Evolutionary conservation across 2,888 invertebrate species (phyloP).

Genomic region (Allophyes oxyacanthae): DNA sequence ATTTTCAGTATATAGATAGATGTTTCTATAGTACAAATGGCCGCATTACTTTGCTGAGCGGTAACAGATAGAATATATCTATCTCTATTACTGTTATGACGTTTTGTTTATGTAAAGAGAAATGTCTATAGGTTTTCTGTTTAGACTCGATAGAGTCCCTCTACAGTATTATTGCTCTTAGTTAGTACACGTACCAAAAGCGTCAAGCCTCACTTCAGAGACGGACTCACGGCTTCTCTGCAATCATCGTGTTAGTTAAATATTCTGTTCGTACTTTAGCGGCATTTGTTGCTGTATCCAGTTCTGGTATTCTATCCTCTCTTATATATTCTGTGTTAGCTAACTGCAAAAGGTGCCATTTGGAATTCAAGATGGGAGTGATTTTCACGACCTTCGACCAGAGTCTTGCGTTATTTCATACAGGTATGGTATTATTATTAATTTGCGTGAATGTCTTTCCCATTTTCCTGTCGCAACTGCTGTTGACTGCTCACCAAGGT

Average conservation of each 20-base stretch:
- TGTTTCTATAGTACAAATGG: too few relatives aligned
- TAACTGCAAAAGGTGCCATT: slow-evolving; percentile 38
- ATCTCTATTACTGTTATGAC: too few relatives aligned
- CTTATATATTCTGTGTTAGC: slow-evolving; percentile 50
- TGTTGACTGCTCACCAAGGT: slow-evolving; percentile 23
- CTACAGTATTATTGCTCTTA: too few relatives aligned
- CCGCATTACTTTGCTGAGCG: too few relatives aligned
- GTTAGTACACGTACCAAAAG: too few relatives aligned
- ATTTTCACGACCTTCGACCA: neutral
- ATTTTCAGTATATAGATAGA: too few relatives aligned
- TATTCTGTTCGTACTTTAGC: slow-evolving; percentile 3
- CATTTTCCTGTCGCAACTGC: slow-evolving; percentile 42
- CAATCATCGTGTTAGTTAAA: slow-evolving; percentile 36
- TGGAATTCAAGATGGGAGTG: slow-evolving; percentile 2
- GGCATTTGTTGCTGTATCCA: neutral
- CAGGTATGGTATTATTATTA: slow-evolving; percentile 28
- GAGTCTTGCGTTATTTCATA: neutral
- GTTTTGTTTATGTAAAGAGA: too few relatives aligned
- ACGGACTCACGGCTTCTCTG: slow-evolving; percentile 18
- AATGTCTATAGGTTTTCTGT: too few relatives aligned
- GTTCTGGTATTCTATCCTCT: slow-evolving; percentile 24
- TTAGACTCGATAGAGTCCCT: too few relatives aligned
- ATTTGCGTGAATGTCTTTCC: slow-evolving; percentile 42
- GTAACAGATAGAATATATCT: too few relatives aligned
- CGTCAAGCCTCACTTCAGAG: neutral